Base-by-base conservation (phyloP, 2,797 vertebrate species). In the Choloepus didactylus region DNA sequence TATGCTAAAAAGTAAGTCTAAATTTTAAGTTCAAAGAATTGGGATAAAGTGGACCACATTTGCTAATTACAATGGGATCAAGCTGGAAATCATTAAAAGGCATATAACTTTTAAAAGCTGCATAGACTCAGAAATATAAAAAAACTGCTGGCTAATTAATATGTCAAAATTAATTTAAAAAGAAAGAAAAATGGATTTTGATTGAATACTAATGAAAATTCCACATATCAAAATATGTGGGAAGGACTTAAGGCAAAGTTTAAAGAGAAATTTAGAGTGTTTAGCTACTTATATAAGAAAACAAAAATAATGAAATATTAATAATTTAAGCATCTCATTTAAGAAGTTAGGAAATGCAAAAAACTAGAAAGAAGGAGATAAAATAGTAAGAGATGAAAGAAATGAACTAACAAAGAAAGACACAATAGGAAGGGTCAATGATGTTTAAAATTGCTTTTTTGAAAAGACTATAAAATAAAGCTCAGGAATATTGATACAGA, bases 21-120 rank as follows among this genome's bases (percentile, higher is more conserved):
- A 87, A 80, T 72, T 49, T 49, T 21, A 91, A 81, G 77, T 89
- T 87, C 60, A 80, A 59, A 66, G 49, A 85, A 75, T 76, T 80
- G 85, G 54, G 41, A 82, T 62, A 79, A 66, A 83, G 25, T 9
- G 19, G 64, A 2, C 35, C 12, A 62, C 1, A 6, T 38, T 70
- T 66, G 94, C 16, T 41, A 60, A 62, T 64, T 35, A 51, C 31
- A 76, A 23, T 7, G 15, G 7, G 44, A 38, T 54, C 60, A 51
- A 81, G 21, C n/a, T 85, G 10, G 35, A 54, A 56, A 85, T 69
- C 18, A 92, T 35, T 67, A 64, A 80, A 25, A 62, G 15, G 12
- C 79, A 72, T 23, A 54, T 41, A 41, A 80, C 16, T 51, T 19
- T 82, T 21, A 64, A 73, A 92, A 89, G 46, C 29, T 5, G 29